Evolutionary conservation across 1,140 invertebrate genomes (phyloP).

Genomic region (Danaus melanippus): DNA sequence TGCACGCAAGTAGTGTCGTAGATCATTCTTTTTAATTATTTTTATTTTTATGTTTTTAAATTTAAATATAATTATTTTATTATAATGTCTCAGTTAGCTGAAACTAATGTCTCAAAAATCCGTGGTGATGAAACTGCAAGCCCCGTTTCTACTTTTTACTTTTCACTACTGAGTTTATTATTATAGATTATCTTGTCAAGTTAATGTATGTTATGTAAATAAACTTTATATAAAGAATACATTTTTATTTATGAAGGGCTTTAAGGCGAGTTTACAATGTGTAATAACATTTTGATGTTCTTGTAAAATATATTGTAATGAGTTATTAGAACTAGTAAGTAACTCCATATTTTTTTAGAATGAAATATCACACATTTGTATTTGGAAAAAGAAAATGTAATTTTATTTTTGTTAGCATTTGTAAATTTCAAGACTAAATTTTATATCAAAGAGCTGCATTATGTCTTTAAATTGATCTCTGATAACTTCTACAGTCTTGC

Average conservation of each 20-base stretch:
- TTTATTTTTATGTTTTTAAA: conserved; percentile 15
- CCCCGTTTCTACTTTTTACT: no score
- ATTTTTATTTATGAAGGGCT: conserved; percentile 31
- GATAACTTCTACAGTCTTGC: conserved; percentile 16
- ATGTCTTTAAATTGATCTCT: conserved; percentile 39
- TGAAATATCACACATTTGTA: neutral
- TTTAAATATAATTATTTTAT: conserved; percentile 17
- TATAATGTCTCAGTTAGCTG: conserved; percentile 19
- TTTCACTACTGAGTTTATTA: conserved; percentile 43
- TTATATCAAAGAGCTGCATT: conserved; percentile 36
- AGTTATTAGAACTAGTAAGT: conserved; percentile 1
- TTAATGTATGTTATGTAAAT: conserved; percentile 68
- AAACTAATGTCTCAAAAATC: conserved; percentile 21
- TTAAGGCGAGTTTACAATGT: no score
- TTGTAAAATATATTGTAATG: neutral
- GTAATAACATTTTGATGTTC: no score
- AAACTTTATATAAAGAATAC: conserved; percentile 57
- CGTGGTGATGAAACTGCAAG: conserved; percentile 7
- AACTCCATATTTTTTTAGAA: neutral
- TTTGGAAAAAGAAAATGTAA: no score
- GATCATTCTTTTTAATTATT: conserved; percentile 19
- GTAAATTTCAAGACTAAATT: conserved; percentile 39
- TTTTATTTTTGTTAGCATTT: conserved; percentile 27
- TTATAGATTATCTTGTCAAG: conserved; percentile 52
- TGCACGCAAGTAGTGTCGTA: conserved; percentile 18